Conservation (phyloP, 1,140 invertebrate genomes). For the Pogonomyrmex barbatus region DNA sequence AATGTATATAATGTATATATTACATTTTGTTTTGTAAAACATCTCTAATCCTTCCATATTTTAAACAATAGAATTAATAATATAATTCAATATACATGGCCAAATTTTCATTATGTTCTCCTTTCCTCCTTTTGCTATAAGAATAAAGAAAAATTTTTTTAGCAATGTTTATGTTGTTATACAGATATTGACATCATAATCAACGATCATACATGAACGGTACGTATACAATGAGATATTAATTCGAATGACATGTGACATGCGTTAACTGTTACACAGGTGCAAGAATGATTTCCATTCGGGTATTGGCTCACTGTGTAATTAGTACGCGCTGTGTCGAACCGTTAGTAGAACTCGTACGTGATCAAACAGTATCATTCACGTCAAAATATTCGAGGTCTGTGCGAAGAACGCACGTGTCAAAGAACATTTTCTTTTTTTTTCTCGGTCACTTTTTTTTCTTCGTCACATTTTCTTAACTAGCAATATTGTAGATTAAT, state of each 20-base stretch:
- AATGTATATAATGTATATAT: neutral
- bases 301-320: slow-evolving; percentile 52
- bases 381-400: slow-evolving; percentile 12
- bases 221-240: neutral
- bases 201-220: neutral
- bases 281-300: slow-evolving; percentile 20
- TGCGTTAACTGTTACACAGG: slow-evolving; percentile 38
- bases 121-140: neutral
- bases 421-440: slow-evolving; percentile 12
- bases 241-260: slow-evolving; percentile 5
- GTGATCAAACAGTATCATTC: slow-evolving; percentile 56
- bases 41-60: neutral
- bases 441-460: slow-evolving; percentile 16
- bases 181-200: neutral
- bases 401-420: slow-evolving; percentile 4
- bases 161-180: neutral
- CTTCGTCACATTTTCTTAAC: slow-evolving; percentile 15
- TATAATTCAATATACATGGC: neutral
- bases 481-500: neutral
- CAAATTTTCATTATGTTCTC: neutral
- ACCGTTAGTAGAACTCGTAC: slow-evolving; percentile 65
- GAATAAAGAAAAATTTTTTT: neutral
- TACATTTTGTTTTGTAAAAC: neutral
- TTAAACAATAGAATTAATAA: neutral
- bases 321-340: slow-evolving; percentile 55